These are phyloP conservation scores for Sericinus montela DNA, from an alignment of 2,888 invertebrate species.

Conservation along the genomic window DNA sequence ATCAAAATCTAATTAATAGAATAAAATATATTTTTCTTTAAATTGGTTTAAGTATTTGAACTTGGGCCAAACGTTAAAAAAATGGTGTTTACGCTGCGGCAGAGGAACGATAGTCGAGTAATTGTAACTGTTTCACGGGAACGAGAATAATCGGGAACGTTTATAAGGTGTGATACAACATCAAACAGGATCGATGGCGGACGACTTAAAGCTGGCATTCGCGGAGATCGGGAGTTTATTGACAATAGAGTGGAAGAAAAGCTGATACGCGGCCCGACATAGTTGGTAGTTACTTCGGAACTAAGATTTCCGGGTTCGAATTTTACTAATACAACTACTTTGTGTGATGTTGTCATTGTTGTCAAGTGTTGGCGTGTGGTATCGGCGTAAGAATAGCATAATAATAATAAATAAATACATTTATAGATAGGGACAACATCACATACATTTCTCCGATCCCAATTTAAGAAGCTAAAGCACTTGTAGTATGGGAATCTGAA, in stretches of 20 bases:
- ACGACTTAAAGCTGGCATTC: conserved; percentile 4
- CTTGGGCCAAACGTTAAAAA: conserved; percentile 46
- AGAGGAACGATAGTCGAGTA: conserved; percentile 51
- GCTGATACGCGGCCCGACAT: background rate
- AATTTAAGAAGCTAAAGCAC: no score
- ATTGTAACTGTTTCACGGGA: conserved; percentile 67
- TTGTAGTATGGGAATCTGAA: no score
- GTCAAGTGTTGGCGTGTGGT: no score
- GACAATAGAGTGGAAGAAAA: background rate
- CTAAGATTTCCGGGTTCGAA: no score
- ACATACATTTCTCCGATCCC: no score
- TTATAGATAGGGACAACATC: no score
- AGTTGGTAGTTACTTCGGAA: no score
- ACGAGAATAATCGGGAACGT: conserved; percentile 53
- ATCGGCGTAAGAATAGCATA: no score
- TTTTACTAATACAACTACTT: no score
- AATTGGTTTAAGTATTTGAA: background rate
- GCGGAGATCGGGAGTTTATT: conserved; percentile 8
- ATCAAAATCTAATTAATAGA: no score
- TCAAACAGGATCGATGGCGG: conserved; percentile 38
- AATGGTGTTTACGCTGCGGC: conserved; percentile 51
- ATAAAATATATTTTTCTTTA: background rate
- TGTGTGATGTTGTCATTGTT: no score
- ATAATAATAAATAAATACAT: no score
- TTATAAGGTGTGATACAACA: conserved; percentile 63